Evolutionary conservation across 1,140 invertebrate species (phyloP).

Genomic region (Dolichoris vasculosae): DNA sequence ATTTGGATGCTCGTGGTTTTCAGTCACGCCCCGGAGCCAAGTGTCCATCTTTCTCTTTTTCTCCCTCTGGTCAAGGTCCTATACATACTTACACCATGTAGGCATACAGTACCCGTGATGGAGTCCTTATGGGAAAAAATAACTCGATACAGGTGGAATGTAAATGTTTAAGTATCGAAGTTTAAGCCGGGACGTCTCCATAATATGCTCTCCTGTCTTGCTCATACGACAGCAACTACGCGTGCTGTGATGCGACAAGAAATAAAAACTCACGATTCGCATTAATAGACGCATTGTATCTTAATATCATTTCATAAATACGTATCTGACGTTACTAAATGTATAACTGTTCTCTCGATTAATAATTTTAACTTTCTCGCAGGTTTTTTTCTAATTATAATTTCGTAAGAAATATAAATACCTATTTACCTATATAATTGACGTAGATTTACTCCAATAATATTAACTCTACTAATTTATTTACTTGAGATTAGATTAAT

Average conservation of each 20-base stretch:
- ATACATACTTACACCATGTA: neutral
- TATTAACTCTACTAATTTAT: too few relatives aligned
- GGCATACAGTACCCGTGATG: conserved; percentile 4
- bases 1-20: conserved; percentile 72
- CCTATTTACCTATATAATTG: too few relatives aligned
- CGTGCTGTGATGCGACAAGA: too few relatives aligned
- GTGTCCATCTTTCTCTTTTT: conserved; percentile 24
- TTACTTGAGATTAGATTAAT: too few relatives aligned
- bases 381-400: too few relatives aligned
- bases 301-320: neutral
- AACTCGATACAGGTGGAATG: conserved; percentile 64
- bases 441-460: too few relatives aligned
- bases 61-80: neutral
- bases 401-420: too few relatives aligned
- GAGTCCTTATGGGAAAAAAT: conserved; percentile 56
- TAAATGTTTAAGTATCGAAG: conserved; percentile 55
- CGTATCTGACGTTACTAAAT: neutral
- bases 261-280: too few relatives aligned
- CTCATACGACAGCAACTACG: neutral
- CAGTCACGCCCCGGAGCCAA: conserved; percentile 70
- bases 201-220: conserved; percentile 60
- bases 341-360: too few relatives aligned
- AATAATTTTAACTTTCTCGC: too few relatives aligned
- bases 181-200: conserved; percentile 67
- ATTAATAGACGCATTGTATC: neutral